Evolutionary conservation across 2,888 invertebrate species (phyloP).

Genomic region (Platerodrilus igneus): DNA sequence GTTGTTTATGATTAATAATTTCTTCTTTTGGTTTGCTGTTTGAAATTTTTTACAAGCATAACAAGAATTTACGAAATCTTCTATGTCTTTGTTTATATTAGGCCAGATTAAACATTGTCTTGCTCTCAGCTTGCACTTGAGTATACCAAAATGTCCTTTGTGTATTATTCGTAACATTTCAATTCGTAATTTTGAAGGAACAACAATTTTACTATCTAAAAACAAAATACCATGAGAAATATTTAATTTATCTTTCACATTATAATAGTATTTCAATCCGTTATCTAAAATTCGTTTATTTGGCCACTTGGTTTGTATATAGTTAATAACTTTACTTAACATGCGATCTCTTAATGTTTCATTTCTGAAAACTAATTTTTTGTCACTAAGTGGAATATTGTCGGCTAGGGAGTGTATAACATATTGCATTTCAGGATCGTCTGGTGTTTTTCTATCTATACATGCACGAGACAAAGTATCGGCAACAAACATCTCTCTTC

Average conservation of each 20-base stretch:
- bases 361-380: constrained; percentile 17
- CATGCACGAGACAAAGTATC: constrained; percentile 18
- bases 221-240: constrained; percentile 27
- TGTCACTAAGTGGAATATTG: constrained; percentile 22
- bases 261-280: not conserved
- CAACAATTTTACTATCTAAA: constrained; percentile 22
- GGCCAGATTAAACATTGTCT: constrained; percentile 22
- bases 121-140: constrained; percentile 26
- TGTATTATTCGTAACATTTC: constrained; percentile 5
- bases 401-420: constrained; percentile 9
- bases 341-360: not conserved
- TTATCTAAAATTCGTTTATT: not conserved
- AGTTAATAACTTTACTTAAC: not conserved
- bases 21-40: constrained; percentile 8
- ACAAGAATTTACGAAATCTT: constrained; percentile 17
- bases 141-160: constrained; percentile 13
- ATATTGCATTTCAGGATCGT: constrained; percentile 12
- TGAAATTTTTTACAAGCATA: constrained; percentile 7
- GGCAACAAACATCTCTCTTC: constrained; percentile 19
- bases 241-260: constrained; percentile 24
- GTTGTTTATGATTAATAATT: constrained; percentile 22
- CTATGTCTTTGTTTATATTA: constrained; percentile 19
- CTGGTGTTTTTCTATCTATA: constrained; percentile 7
- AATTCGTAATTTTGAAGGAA: constrained; percentile 18
- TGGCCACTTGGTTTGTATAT: constrained; percentile 21